Evolutionary conservation across 2,113 vertebrate species (phyloP), one percentile per base, ranked within the genome.

Genomic region (Thalassoma bifasciatum): DNA sequence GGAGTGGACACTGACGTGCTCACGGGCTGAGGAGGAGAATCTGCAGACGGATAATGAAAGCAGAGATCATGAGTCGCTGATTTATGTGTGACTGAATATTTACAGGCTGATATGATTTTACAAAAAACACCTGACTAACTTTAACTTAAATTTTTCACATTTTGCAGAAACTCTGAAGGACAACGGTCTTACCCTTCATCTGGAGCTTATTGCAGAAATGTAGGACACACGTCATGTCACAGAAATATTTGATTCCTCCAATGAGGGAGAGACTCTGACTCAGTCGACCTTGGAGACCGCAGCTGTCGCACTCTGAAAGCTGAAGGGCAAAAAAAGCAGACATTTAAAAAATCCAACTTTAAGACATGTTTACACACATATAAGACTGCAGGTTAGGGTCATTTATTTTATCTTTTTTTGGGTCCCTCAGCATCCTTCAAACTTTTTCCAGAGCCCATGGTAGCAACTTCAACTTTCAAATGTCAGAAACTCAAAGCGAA

Each of bases 171-270:
- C n/a, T n/a, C n/a, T n/a, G n/a, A n/a, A n/a, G n/a, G n/a, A n/a
- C n/a, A n/a, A n/a, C n/a, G 30, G 3, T 30, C 30, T 3, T 30
- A 30, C 30, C 30, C 30, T 30, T 30, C 52, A 82, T 75, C 47
- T 82, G 77, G 54, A 56, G 24, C 42, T 66, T 46, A 44, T 93
- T 95, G 89, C 97, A 98, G 93, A 95, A 98, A 79, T 93, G 91
- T 19, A 97, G 92, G 52, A 98, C 89, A 89, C 97, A 99, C 56
- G 94, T 94, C 80, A 95, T 88, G 76, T 95, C 95, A 91, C 97
- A 99, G 89, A 99, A 99, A 92, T 96, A 95, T 87, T 96, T 98
- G 67, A 96, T 94, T 77, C 96, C 94, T 11, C 96, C 96, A 62
- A 94, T 87, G 94, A 97, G 93, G 54, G 94, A 94, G 49, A 99